Conservation (phyloP, 2,888 invertebrate species). For the Drosophila anomalata region DNA sequence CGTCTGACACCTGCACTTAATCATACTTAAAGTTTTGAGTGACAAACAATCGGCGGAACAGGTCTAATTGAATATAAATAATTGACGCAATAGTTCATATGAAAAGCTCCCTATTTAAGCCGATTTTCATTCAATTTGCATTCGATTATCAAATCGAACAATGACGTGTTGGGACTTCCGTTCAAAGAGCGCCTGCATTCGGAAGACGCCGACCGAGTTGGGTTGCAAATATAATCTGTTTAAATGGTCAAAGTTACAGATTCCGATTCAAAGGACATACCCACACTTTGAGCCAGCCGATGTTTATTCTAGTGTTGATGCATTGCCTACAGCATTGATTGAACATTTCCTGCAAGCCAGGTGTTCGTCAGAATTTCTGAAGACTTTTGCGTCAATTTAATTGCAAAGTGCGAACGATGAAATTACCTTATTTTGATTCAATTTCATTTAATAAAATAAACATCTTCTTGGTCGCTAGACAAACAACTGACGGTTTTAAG, state of each 20-base stretch:
- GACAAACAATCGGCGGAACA: neutral
- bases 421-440: slow-evolving; percentile 45
- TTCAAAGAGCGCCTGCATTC: slow-evolving; percentile 3
- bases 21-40: slow-evolving; percentile 12
- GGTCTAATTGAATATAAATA: slow-evolving; percentile 7
- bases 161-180: slow-evolving; percentile 5
- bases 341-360: slow-evolving; percentile 34
- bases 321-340: slow-evolving; percentile 57
- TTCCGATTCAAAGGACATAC: neutral
- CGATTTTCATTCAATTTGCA: slow-evolving; percentile 37
- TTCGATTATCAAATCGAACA: slow-evolving; percentile 41
- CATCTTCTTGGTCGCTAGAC: slow-evolving; percentile 27
- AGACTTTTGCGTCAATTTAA: slow-evolving; percentile 73
- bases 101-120: slow-evolving; percentile 15
- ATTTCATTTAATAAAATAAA: slow-evolving; percentile 59
- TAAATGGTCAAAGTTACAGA: slow-evolving; percentile 13
- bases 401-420: slow-evolving; percentile 55
- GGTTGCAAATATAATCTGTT: slow-evolving; percentile 36
- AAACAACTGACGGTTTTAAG: slow-evolving; percentile 30
- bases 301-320: slow-evolving; percentile 25
- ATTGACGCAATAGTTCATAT: slow-evolving; percentile 12
- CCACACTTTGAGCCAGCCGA: slow-evolving; percentile 1
- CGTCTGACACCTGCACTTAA: slow-evolving; percentile 21
- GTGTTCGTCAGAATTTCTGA: slow-evolving; percentile 11
- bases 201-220: slow-evolving; percentile 9